Conservation (phyloP, 2,888 invertebrate species). For the Spicauda simplicius region DNA sequence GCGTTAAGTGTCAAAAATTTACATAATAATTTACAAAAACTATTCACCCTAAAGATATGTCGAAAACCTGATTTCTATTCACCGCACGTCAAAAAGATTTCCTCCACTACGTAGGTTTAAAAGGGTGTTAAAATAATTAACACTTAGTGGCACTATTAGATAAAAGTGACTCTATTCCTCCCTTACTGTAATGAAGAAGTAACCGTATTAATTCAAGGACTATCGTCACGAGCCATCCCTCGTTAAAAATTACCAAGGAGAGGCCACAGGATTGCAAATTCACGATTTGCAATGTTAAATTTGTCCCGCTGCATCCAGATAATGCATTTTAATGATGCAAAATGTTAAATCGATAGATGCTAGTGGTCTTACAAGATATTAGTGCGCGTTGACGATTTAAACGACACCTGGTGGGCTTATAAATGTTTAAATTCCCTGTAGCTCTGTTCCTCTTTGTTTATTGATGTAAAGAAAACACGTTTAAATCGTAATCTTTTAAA, state of each 20-base stretch:
- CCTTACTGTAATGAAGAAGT: constrained; percentile 44
- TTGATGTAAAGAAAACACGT: neutral
- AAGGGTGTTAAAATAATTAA: constrained; percentile 37
- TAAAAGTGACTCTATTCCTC: constrained; percentile 25
- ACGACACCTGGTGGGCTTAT: constrained; percentile 60
- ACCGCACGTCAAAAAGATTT: constrained; percentile 22
- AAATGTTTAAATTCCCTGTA: constrained; percentile 49
- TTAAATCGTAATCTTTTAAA: neutral
- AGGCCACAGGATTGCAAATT: constrained; percentile 71
- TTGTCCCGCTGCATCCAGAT: constrained; percentile 70
- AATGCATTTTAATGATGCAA: constrained; percentile 86
- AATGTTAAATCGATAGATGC: constrained; percentile 71
- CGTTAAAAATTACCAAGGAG: constrained; percentile 81
- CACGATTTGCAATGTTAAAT: constrained; percentile 82
- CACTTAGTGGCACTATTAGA: constrained; percentile 37
- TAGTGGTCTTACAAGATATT: constrained; percentile 59
- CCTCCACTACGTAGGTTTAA: constrained; percentile 33
- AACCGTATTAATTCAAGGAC: constrained; percentile 75
- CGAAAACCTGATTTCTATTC: constrained; percentile 13
- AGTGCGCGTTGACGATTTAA: constrained; percentile 61
- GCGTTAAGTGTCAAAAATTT: neutral
- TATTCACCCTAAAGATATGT: constrained; percentile 23
- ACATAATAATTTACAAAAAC: neutral
- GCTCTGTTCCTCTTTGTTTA: constrained; percentile 10
- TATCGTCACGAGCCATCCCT: constrained; percentile 63